phyloP scores from a whole-genome alignment of 2,888 invertebrate species.

The Tenthredo distinguenda region DNA sequence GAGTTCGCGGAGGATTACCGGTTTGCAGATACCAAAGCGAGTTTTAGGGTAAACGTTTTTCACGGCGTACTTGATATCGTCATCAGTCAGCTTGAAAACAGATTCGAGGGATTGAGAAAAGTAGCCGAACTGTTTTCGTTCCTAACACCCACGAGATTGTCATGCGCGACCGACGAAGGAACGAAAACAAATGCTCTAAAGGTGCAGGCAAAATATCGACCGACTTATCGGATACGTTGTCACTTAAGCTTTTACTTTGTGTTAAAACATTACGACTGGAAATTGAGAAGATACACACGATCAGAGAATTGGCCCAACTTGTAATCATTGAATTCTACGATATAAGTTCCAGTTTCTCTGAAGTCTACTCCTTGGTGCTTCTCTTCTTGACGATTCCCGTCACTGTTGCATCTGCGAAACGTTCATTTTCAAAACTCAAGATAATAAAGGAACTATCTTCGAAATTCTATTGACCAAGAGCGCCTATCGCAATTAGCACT shows the following conservation, averaged over 20 bases:
- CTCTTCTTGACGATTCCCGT: no score
- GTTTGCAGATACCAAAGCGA: constrained; percentile 58
- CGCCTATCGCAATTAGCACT: no score
- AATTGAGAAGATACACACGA: constrained; percentile 23
- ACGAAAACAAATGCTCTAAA: constrained; percentile 54
- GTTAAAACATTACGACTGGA: constrained; percentile 56
- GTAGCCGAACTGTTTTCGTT: constrained; percentile 64
- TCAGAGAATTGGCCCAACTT: constrained; percentile 60
- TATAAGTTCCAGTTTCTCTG: constrained; percentile 53
- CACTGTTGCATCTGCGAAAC: no score
- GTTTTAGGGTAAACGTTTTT: constrained; percentile 59
- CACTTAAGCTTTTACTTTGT: constrained; percentile 63
- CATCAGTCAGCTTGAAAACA: constrained; percentile 63
- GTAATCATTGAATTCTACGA: constrained; percentile 59
- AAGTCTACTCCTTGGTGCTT: constrained; percentile 34
- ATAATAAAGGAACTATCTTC: no score
- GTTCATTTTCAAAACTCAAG: no score
- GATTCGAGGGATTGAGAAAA: constrained; percentile 65
- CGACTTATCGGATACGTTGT: constrained; percentile 65
- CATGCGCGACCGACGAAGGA: constrained; percentile 53
- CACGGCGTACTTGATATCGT: constrained; percentile 65
- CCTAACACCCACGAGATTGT: constrained; percentile 64
- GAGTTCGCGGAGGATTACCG: constrained; percentile 58
- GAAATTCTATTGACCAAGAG: no score
- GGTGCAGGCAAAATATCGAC: constrained; percentile 63